Base-by-base conservation (phyloP, 2,797 vertebrate species). In the Schizopygopsis pylzovi region DNA sequence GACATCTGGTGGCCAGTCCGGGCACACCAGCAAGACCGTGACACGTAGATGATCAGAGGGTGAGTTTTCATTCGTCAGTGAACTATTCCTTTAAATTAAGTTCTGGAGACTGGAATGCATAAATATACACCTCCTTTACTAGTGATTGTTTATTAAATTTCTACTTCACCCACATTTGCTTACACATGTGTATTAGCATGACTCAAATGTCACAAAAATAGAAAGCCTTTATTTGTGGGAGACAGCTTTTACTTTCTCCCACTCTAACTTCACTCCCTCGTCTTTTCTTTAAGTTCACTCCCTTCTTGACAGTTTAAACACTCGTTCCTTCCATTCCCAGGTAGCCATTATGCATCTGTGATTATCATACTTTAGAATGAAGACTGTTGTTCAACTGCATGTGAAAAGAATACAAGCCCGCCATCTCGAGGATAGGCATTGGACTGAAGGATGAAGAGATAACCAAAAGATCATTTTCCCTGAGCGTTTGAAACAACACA, bases 291-390 rank as follows among this genome's bases (percentile, higher is more conserved):
- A 45, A 47, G 63, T 71, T 45, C 33, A 79, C 33, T 77, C 54
- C 16, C 43, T 16, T 73, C n/a, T 25, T 82, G 83, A 83, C 75
- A 82, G 47, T 61, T 54, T 71, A 59, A 75, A 63, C 73, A 49
- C 28, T 28, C n/a, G n/a, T 61, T 61, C 10, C 15, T 63, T 63
- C 54, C 65, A 45, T 80, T 49, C 43, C 8, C 82, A 87, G 82
- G 86, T 88, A 87, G 63, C 84, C 86, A 87, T 91, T 89, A 89
- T 45, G 82, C 54, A 67, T 39, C 8, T 59, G 79, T 88, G 85
- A 87, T 88, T 87, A 86, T 80, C 37, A 56, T 84, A 54, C 37
- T 79, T 82, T 73, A 83, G 52, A 54, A 72, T 61, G 82, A 87
- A 83, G 77, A 79, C 82, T 63, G 82, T 67, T 84, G 85, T 81